Base-by-base conservation (phyloP, 2,888 invertebrate species). In the Aphodius sticticus region DNA sequence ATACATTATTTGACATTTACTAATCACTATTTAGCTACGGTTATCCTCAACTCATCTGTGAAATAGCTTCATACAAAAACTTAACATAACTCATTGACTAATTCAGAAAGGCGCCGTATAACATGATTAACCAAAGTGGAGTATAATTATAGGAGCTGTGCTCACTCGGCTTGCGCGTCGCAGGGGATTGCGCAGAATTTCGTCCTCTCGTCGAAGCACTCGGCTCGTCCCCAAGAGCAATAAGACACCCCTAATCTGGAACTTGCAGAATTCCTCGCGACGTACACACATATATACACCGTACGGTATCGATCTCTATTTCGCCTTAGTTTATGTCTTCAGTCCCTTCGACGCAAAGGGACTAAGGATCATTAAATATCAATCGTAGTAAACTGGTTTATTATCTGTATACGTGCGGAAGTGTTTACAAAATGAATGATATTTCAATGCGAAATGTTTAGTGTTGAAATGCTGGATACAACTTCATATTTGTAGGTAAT, bases 91-190 rank as follows among this genome's bases (percentile, higher is more conserved):
- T 26, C 26, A 26, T 26, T 26, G 26, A 26, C 26, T 26, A 26
- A 26, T 26, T 26, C 26, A 53, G 53, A 53, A 53, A 53, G 53
- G 12, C 53, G 38, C 53, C 81, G 83, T 83, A 86, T 86, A 86
- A 86, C 84, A 82, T 85, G 84, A 85, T 86, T 86, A 86, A 81
- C 79, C 84, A 83, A 84, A 86, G 85, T 84, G 84, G 84, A 84
- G 85, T 84, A 85, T 85, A 86, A 86, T 86, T 86, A 85, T 84
- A 81, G 82, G 80, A 76, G 53, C 53, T 9, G 53, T 53, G 53
- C 53, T 12, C 9, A 53, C 1, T 53, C 9, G 53, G 53, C 0
- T 9, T 12, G 7, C 12, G 53, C 53, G 12, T 9, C 7, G 53
- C 9, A 53, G 4, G 53, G 7, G 12, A 53, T 1, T 9, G 9